Evolutionary conservation across 1,140 invertebrate species (phyloP).

Genomic region (Nephila pilipes): DNA sequence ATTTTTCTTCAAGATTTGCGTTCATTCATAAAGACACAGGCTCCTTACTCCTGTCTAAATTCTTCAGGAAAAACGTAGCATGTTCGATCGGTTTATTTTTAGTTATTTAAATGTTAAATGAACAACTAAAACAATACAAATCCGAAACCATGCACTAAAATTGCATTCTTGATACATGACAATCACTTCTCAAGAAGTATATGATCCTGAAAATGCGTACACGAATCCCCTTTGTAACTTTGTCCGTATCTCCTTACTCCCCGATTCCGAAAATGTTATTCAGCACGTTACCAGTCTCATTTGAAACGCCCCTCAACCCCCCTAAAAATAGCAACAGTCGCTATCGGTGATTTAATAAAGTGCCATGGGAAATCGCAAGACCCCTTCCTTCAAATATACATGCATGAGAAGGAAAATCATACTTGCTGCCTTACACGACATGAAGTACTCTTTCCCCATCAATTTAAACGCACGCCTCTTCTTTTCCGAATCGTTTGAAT

Average conservation of each 20-base stretch:
- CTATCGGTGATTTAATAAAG: conserved; percentile 51
- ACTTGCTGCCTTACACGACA: not conserved
- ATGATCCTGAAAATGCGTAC: not conserved
- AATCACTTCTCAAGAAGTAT: not conserved
- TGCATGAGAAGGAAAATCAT: conserved; percentile 9
- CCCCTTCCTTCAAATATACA: conserved; percentile 17
- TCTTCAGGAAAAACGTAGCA: too few species aligned
- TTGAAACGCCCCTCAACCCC: not conserved
- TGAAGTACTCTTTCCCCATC: not conserved
- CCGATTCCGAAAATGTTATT: not conserved
- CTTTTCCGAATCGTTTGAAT: conserved; percentile 14
- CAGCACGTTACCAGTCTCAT: not conserved
- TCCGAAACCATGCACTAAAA: too few species aligned
- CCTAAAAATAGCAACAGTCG: conserved; percentile 44
- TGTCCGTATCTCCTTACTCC: not conserved
- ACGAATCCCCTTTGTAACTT: not conserved
- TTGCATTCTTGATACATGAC: not conserved
- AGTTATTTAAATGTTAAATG: too few species aligned
- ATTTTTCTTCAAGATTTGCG: too few species aligned
- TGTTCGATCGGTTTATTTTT: too few species aligned
- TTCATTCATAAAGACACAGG: too few species aligned
- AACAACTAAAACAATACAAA: too few species aligned
- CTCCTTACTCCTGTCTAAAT: too few species aligned
- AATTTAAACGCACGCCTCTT: conserved; percentile 6
- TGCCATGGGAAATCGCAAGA: conserved; percentile 16